Evolutionary conservation across 1,140 invertebrate genomes (phyloP).

Genomic region (Calycopis cecrops): DNA sequence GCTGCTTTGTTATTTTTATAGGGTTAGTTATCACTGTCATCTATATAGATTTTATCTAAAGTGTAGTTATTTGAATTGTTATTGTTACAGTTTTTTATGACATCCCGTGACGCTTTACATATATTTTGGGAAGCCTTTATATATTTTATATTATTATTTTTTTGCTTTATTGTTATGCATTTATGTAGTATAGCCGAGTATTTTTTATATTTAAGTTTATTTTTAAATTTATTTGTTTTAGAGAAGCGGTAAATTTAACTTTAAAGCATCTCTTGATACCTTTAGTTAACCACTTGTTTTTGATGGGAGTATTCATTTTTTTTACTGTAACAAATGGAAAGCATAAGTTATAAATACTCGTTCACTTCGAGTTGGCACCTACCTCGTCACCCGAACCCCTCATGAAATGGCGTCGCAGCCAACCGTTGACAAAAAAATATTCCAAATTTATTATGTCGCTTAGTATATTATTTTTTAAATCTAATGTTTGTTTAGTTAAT

Average conservation of each 20-base stretch:
- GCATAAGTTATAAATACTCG: neutral
- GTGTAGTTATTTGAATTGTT: neutral
- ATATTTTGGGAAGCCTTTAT: neutral
- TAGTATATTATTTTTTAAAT: too few species aligned
- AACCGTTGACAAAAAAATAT: too few species aligned
- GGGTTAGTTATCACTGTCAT: neutral
- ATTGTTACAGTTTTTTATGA: neutral
- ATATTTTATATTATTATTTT: neutral
- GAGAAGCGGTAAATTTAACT: neutral
- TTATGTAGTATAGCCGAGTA: neutral
- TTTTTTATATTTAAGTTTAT: neutral
- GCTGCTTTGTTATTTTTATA: neutral
- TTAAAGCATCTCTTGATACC: neutral
- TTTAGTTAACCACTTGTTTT: neutral
- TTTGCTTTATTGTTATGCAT: neutral
- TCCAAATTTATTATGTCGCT: too few species aligned
- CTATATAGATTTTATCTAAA: neutral
- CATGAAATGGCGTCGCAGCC: too few species aligned
- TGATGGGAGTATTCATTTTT: neutral
- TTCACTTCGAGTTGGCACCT: too few species aligned
- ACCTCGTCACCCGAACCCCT: too few species aligned
- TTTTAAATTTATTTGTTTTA: neutral
- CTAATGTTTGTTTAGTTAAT: too few species aligned
- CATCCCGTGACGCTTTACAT: neutral
- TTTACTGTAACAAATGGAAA: neutral